phyloP scores from a whole-genome alignment of 2,888 invertebrate genomes.

The Philaethria dido region DNA sequence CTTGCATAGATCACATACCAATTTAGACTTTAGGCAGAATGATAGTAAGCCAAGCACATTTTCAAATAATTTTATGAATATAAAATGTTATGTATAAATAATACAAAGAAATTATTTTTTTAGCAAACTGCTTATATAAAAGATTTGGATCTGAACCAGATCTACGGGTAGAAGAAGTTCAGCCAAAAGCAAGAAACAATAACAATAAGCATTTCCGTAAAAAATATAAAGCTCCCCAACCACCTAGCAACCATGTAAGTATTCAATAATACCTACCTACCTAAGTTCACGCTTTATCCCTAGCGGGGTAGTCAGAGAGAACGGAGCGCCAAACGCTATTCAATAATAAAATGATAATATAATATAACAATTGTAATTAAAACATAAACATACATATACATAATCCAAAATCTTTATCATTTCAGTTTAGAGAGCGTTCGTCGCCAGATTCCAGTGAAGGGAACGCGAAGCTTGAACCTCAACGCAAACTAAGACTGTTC shows the following conservation, averaged over 20 bases:
- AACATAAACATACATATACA: not conserved
- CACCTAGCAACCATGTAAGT: slow-evolving; percentile 76
- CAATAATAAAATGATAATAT: too few relatives aligned
- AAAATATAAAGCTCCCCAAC: slow-evolving; percentile 90
- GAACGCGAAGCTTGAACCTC: slow-evolving; percentile 76
- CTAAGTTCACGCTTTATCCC: too few relatives aligned
- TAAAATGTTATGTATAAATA: too few relatives aligned
- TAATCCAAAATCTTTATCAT: not conserved
- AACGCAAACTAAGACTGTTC: slow-evolving; percentile 86
- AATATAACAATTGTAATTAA: not conserved
- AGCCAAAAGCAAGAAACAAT: slow-evolving; percentile 59
- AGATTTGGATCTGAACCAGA: slow-evolving; percentile 91
- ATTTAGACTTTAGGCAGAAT: slow-evolving; percentile 70
- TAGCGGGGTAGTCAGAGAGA: too few relatives aligned
- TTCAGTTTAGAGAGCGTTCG: slow-evolving; percentile 78
- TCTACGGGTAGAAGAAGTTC: slow-evolving; percentile 78
- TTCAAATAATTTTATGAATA: not conserved
- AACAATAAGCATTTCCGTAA: slow-evolving; percentile 86
- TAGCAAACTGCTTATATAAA: slow-evolving; percentile 74
- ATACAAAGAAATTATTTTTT: not conserved
- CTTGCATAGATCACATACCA: slow-evolving; percentile 77
- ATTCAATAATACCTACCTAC: slow-evolving; percentile 9
- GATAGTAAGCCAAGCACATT: slow-evolving; percentile 62
- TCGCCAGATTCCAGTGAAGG: slow-evolving; percentile 85
- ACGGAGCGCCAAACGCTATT: too few relatives aligned